Base-by-base conservation (phyloP, 2,797 vertebrate genomes). In the Myiotriccus ornatus region DNA sequence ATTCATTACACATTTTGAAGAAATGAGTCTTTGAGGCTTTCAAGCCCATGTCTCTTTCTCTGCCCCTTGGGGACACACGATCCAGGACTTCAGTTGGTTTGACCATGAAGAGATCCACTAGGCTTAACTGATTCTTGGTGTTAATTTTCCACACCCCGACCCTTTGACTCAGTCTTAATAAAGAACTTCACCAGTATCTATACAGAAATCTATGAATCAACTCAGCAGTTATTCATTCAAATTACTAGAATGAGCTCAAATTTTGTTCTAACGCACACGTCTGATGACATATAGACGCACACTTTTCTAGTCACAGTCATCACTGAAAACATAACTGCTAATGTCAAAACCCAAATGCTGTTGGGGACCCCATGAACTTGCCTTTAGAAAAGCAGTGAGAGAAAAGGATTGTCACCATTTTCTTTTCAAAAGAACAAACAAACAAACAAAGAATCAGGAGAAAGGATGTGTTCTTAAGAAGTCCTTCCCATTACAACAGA, bases 301-400 rank as follows among this genome's bases (percentile, higher is more conserved):
- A 15, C 52, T 53, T 43, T 53, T 68, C 49, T 65, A 69, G 46
- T 23, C 55, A 65, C 25, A 65, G 11, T 49, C 52, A 39, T 62
- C 64, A 43, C 8, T 34, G 20, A 63, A 64, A 71, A 73, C 14
- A 5, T n/a, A 82, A 65, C n/a, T 59, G 24, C 55, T 59, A 44
- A 70, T 17, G 14, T 91, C 75, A 83, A 68, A 90, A 56, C 12
- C 19, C 53, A 60, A n/a, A 62, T 10, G 32, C 34, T 80, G 3
- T 7, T 0, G 0, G 32, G 32, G 25, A 67, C 5, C 28, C 25
- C 37, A 14, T 5, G 28, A 63, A 50, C 12, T 44, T 57, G 28
- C 63, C 73, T 18, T n/a, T 67, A 49, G 71, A 18, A 63, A 84
- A 74, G 60, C 19, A 21, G 27, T 60, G 68, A 64, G 56, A 80